Evolutionary conservation across 2,888 invertebrate genomes (phyloP).

Genomic region (Philonicus albiceps): DNA sequence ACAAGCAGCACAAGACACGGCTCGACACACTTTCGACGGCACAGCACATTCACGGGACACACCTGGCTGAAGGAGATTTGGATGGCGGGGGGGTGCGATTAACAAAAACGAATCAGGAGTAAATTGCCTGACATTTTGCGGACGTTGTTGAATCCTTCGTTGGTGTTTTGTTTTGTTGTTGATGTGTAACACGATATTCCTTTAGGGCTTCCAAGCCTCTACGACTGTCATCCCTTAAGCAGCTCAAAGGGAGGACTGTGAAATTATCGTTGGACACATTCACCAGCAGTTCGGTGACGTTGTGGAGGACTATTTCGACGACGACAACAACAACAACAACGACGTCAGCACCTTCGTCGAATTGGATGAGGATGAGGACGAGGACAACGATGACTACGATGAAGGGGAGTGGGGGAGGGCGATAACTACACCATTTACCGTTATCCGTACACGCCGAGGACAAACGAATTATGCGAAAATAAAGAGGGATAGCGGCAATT

Average conservation of each 20-base stretch:
- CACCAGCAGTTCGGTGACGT: background rate
- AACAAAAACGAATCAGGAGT: background rate
- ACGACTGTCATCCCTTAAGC: background rate
- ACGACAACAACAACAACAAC: background rate
- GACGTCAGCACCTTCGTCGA: background rate
- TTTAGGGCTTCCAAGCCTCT: background rate
- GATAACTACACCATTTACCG: background rate
- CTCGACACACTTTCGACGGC: background rate
- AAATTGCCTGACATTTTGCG: background rate
- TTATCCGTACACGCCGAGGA: background rate
- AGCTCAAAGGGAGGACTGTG: background rate
- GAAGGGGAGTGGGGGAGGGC: no score
- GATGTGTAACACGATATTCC: background rate
- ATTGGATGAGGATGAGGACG: background rate
- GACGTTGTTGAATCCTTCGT: background rate
- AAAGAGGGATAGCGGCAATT: background rate
- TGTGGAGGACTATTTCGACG: background rate
- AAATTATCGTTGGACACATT: background rate
- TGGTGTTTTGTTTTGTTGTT: slow-evolving; percentile 10
- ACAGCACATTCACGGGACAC: background rate
- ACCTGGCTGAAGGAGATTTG: background rate
- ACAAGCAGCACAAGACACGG: background rate
- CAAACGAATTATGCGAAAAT: slow-evolving; percentile 4
- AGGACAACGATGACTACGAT: no score
- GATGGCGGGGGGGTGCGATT: no score